Evolutionary conservation across 2,888 invertebrate genomes (phyloP).

Genomic region (Cerceris ruficornis): DNA sequence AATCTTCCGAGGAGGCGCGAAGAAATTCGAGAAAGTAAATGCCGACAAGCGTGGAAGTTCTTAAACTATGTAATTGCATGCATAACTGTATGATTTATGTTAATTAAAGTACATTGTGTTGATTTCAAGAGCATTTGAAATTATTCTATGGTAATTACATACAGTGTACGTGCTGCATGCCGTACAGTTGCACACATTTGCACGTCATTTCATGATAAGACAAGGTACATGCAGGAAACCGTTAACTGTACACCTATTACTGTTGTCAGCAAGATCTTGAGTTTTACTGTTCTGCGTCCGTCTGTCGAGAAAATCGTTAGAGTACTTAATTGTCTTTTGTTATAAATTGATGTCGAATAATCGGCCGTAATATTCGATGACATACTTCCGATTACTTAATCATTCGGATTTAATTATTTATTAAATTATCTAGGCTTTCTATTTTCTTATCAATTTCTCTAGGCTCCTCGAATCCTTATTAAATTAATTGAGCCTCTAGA

Average conservation of each 20-base stretch:
- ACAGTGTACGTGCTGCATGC: not conserved
- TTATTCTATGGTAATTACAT: not conserved
- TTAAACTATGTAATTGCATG: too few relatives aligned
- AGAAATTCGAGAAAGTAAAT: too few relatives aligned
- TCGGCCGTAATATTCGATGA: not conserved
- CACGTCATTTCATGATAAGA: not conserved
- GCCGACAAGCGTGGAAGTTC: too few relatives aligned
- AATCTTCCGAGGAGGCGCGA: too few relatives aligned
- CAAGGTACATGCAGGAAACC: not conserved
- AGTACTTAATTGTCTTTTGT: not conserved
- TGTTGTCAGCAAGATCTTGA: not conserved
- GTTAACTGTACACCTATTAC: slow-evolving; percentile 2
- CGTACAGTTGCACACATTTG: not conserved
- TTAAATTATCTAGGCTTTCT: too few relatives aligned
- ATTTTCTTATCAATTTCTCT: too few relatives aligned
- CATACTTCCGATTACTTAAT: too few relatives aligned
- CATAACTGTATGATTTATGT: too few relatives aligned
- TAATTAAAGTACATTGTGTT: not conserved
- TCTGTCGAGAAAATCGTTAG: not conserved
- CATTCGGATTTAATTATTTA: too few relatives aligned
- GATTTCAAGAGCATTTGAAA: not conserved
- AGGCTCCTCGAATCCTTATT: too few relatives aligned
- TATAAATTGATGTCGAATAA: not conserved
- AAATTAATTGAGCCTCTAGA: too few relatives aligned
- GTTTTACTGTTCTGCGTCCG: not conserved